phyloP scores from a whole-genome alignment of 2,797 vertebrate species.

The Peromyscus melanophrys region DNA sequence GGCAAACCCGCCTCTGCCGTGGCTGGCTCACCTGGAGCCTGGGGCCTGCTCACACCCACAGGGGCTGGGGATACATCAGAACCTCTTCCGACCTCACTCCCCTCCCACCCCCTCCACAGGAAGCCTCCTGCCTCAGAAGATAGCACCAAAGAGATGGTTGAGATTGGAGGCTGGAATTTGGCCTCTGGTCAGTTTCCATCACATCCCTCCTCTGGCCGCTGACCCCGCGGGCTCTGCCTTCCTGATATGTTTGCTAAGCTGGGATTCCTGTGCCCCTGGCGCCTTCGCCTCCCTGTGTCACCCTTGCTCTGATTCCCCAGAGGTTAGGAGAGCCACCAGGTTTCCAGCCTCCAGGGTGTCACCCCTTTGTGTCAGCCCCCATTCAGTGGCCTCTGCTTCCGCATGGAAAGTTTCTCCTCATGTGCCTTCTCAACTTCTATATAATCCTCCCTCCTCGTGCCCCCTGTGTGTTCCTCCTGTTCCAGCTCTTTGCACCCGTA shows the following conservation, averaged over 20 bases:
- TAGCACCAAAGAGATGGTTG: constrained; percentile 53
- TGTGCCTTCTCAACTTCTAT: neutral
- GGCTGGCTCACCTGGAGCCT: neutral
- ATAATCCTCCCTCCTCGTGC: neutral
- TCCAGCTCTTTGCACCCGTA: neutral
- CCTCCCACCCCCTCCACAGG: neutral
- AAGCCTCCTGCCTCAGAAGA: neutral
- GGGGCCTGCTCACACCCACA: neutral
- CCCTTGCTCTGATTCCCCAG: constrained; percentile 36
- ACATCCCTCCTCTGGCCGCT: constrained; percentile 22
- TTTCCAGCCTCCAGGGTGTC: neutral
- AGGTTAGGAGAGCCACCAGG: neutral
- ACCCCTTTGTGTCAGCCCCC: neutral
- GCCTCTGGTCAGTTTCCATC: constrained; percentile 67
- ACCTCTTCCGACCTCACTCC: neutral
- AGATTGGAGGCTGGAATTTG: constrained; percentile 68
- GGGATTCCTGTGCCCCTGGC: constrained; percentile 41
- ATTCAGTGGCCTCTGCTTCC: constrained; percentile 20
- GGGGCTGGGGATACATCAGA: neutral
- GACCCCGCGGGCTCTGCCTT: constrained; percentile 64
- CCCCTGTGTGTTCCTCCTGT: neutral
- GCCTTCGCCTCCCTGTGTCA: neutral
- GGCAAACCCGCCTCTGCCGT: neutral
- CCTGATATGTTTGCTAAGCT: constrained; percentile 65
- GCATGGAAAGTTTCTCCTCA: neutral